Base-by-base conservation (phyloP, 53 echinoderm and acorn worm species). In the Arbacia lixula region DNA sequence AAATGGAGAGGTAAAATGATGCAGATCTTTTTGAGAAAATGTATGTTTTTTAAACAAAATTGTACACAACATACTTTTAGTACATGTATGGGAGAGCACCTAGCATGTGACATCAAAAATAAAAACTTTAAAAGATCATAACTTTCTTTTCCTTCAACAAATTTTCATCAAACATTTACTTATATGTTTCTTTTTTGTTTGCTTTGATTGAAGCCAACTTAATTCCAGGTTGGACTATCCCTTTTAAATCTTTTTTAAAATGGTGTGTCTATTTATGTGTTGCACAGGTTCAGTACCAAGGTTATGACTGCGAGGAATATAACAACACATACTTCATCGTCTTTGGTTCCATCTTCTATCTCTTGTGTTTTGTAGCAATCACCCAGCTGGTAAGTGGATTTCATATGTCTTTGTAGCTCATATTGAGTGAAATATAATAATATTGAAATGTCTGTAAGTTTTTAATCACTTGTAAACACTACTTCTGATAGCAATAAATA, bases 291-390 rank as follows among this genome's bases (percentile, higher is more conserved):
- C 94, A 98, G 40, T 98, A 81, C 63, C 78, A 90, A 68, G 98
- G 98, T 2, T 87, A 84, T 21, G 93, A 92, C n/a, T 98, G 98
- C 49, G 63, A 80, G 2, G 92, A 98, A 65, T 83, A 66, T 68
- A 98, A 98, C 86, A 88, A 88, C 29, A 85, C 94, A 26, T 98
- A 98, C 61, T 93, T 93, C 83, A 89, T 98, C 12, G 92, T 94
- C 12, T 98, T 98, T 87, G 92, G 98, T 25, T 73, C 91, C 56
- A 90, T 98, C 36, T 98, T 98, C 76, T 98, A 90, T 57, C 72
- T 93, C n/a, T 85, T 98, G 14, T 87, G 94, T 25, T 76, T 73
- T 33, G 72, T 90, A 58, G 87, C 91, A 37, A 86, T 85, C 5
- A 76, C 92, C 25, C 98, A 98, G 65, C 68, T 98, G 94, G 97